Evolutionary conservation across 2,797 vertebrate genomes (phyloP), one percentile per base, ranked within the genome.

Genomic region (Lycodopsis pacificus): DNA sequence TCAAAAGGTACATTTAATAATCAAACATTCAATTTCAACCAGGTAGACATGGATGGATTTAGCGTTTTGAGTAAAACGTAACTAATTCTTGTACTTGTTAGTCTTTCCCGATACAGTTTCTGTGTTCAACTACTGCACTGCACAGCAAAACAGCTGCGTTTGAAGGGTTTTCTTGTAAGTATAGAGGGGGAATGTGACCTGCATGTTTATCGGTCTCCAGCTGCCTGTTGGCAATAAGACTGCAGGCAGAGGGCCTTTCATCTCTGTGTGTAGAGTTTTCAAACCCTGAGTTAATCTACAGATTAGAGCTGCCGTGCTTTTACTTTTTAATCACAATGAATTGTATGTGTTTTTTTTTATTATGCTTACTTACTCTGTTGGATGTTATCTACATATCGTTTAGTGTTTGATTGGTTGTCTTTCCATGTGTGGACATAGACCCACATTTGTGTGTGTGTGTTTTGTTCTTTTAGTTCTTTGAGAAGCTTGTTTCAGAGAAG

Each of bases 251-350:
- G 68, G 27, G 44, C 66, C 59, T 73, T 80, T 46, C 65, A 57
- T 68, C 65, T 71, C 62, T 40, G 32, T 42, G 13, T 34, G 57
- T n/a, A 65, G 48, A 9, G 20, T 57, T 71, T 79, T 40, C 56
- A 69, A 84, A 83, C 1, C 54, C 81, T 42, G 7, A 71, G 17
- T 54, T 87, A 77, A 89, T 82, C 73, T 62, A 27, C 65, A 81
- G 83, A 82, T 90, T 87, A 89, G 44, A 76, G 64, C 71, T 22
- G 53, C 75, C 4, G 4, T 46, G 75, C 70, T 80, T 53, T 78
- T 73, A 62, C 69, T 68, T 85, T 89, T 81, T 80, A 76, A 86
- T 88, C 66, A 80, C 70, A 77, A 80, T 42, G 38, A 73, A 74
- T 40, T 71, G 62, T 67, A 73, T 85, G 70, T 84, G 51, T 72